Conservation (phyloP, 2,888 invertebrate species). For the Eurois occulta region DNA sequence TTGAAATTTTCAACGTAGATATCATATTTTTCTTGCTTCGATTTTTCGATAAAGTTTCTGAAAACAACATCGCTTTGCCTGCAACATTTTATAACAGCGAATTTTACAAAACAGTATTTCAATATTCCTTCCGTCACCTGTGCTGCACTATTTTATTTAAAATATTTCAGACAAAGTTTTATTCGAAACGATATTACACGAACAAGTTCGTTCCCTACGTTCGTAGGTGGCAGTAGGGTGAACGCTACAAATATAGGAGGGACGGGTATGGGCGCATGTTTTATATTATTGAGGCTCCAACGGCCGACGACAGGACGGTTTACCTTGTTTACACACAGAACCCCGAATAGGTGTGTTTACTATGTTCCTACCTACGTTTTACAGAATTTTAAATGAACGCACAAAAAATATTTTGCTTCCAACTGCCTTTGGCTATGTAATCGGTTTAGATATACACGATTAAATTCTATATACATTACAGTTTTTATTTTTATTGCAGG, state of each 20-base stretch:
- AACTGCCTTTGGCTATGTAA: constrained; percentile 29
- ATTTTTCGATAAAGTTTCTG: constrained; percentile 5
- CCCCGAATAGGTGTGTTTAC: constrained; percentile 50
- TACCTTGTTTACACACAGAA: constrained; percentile 84
- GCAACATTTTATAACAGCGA: constrained; percentile 23
- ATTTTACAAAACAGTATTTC: constrained; percentile 48
- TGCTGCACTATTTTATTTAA: constrained; percentile 64
- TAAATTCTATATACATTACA: constrained; percentile 32
- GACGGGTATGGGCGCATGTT: constrained; percentile 82
- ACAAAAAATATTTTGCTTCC: constrained; percentile 18
- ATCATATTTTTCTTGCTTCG: not conserved
- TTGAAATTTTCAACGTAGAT: not conserved
- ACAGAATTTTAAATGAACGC: constrained; percentile 45
- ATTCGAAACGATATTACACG: constrained; percentile 58
- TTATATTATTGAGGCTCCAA: constrained; percentile 88
- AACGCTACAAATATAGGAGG: constrained; percentile 79
- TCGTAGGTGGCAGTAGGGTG: constrained; percentile 75
- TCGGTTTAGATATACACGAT: constrained; percentile 50
- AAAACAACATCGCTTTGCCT: constrained; percentile 4
- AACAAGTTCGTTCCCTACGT: constrained; percentile 64
- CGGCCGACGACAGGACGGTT: constrained; percentile 74
- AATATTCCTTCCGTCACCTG: constrained; percentile 59
- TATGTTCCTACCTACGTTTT: constrained; percentile 37
- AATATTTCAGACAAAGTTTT: constrained; percentile 65
- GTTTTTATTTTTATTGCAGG: constrained; percentile 50